Evolutionary conservation across 2,888 invertebrate species (phyloP).

Genomic region (Gymnosoma rotundatum): DNA sequence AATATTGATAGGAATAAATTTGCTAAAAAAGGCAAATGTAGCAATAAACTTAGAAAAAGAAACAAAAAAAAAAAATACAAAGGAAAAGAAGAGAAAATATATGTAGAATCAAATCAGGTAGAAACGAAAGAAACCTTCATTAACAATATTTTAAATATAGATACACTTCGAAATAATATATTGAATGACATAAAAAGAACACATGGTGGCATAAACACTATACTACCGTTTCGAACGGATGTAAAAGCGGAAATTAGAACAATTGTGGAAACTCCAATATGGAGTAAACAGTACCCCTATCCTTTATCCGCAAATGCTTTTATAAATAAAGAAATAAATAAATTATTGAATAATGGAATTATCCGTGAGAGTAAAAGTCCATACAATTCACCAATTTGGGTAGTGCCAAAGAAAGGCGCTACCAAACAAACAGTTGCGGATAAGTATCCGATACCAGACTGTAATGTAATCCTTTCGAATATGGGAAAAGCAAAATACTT

Average conservation of each 20-base stretch:
- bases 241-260: constrained; percentile 61
- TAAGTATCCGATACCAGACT: constrained; percentile 60
- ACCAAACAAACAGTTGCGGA: constrained; percentile 55
- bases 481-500: constrained; percentile 50
- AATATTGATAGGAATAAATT: constrained; percentile 31
- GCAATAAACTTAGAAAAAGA: constrained; percentile 4
- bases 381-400: constrained; percentile 54
- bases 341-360: background rate
- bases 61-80: too few species aligned
- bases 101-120: too few species aligned
- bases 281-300: constrained; percentile 60
- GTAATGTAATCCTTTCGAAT: constrained; percentile 59
- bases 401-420: too few species aligned
- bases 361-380: constrained; percentile 48
- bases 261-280: too few species aligned
- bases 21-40: constrained; percentile 11
- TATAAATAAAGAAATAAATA: too few species aligned
- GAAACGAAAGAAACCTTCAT: constrained; percentile 1
- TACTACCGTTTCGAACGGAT: constrained; percentile 59
- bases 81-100: too few species aligned
- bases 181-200: background rate
- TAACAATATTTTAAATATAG: constrained; percentile 1
- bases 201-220: constrained; percentile 35
- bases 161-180: constrained; percentile 20
- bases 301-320: constrained; percentile 5